Evolutionary conservation across 2,888 invertebrate species (phyloP).

Genomic region (Dermolepida albohirtum): DNA sequence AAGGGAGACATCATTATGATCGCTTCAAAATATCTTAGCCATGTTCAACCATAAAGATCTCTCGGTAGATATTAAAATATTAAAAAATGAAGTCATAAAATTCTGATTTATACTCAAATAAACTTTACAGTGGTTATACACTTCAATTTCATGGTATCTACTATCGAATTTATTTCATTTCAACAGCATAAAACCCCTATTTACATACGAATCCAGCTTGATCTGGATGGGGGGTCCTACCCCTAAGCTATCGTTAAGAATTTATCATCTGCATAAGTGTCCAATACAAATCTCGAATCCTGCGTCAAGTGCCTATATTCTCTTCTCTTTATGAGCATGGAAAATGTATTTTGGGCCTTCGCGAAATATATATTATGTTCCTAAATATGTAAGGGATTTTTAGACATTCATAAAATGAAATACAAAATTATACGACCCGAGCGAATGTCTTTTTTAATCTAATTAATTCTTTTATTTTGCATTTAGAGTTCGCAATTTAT

Average conservation of each 20-base stretch:
- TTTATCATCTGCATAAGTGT: slow-evolving; percentile 38
- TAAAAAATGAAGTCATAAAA: slow-evolving; percentile 34
- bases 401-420: too few species aligned
- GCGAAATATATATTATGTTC: slow-evolving; percentile 18
- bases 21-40: background rate
- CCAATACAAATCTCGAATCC: slow-evolving; percentile 37
- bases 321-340: slow-evolving; percentile 12
- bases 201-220: slow-evolving; percentile 31
- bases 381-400: background rate
- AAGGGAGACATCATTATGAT: too few species aligned
- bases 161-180: slow-evolving; percentile 36
- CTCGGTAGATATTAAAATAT: slow-evolving; percentile 28
- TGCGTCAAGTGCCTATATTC: slow-evolving; percentile 17
- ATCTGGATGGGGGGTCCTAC: slow-evolving; percentile 23
- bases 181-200: slow-evolving; percentile 36
- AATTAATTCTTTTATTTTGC: too few species aligned
- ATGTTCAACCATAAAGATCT: slow-evolving; percentile 11
- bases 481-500: too few species aligned
- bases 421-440: too few species aligned
- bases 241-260: slow-evolving; percentile 38
- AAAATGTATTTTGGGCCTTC: slow-evolving; percentile 5
- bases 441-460: too few species aligned
- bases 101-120: slow-evolving; percentile 27
- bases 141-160: slow-evolving; percentile 35
- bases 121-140: slow-evolving; percentile 34